Percentiles rank a stretch among this genome's conserved stretches.
Conservation (phyloP, 2,797 vertebrate genomes). For the Muscicapa comitata region DNA sequence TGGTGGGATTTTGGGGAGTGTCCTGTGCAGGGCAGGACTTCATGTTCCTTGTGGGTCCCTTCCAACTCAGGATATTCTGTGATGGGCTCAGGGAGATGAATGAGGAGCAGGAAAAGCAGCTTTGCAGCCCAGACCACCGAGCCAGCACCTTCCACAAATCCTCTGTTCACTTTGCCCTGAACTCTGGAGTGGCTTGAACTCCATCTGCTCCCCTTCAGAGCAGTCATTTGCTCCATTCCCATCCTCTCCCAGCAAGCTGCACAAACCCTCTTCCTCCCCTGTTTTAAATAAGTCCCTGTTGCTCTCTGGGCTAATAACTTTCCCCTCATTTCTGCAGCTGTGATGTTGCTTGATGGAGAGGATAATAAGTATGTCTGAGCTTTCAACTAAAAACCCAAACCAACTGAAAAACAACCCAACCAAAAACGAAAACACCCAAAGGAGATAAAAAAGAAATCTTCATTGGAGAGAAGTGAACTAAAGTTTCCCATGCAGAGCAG, state of each 20-base stretch:
- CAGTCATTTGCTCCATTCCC: not conserved
- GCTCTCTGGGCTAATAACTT: not conserved
- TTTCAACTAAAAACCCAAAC: not conserved
- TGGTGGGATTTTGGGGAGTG: not conserved
- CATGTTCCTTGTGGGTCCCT: not conserved
- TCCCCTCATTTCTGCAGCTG: not conserved
- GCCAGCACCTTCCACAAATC: not conserved
- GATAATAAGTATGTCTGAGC: not conserved
- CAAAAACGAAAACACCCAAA: not conserved
- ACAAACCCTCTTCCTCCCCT: not conserved
- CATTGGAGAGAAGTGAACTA: not conserved
- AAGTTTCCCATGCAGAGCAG: slow-evolving; percentile 17
- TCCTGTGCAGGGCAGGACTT: not conserved
- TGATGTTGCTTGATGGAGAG: not conserved
- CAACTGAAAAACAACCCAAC: not conserved
- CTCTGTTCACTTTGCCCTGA: not conserved
- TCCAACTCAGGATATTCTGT: not conserved
- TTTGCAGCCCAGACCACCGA: not conserved
- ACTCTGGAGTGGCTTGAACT: not conserved
- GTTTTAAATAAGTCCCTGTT: not conserved
- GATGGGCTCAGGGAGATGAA: not conserved
- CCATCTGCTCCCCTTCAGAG: not conserved
- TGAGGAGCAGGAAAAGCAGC: not conserved
- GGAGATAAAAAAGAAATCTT: slow-evolving; percentile 14
- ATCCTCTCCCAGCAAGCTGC: not conserved